These are phyloP conservation scores for Chromobotia macracanthus DNA, from an alignment of 2,797 vertebrate genomes.

Conservation along the genomic window DNA sequence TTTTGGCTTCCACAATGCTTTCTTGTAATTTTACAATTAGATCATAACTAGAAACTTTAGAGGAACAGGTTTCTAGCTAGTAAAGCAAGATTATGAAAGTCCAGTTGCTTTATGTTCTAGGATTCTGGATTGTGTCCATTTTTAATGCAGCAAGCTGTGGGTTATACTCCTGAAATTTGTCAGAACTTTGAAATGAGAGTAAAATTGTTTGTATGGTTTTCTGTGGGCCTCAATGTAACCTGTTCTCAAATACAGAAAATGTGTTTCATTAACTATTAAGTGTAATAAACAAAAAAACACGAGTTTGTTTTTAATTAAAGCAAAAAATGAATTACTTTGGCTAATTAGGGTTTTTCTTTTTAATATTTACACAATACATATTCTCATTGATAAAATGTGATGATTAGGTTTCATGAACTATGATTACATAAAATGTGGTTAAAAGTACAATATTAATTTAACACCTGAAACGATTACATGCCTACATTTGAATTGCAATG, in stretches of 20 bases:
- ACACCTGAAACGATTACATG: too few species aligned
- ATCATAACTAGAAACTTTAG: slow-evolving; percentile 35
- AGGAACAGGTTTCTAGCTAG: slow-evolving; percentile 40
- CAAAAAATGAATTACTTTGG: slow-evolving; percentile 67
- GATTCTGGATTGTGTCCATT: slow-evolving; percentile 56
- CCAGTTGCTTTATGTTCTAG: slow-evolving; percentile 55
- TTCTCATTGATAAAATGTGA: neutral
- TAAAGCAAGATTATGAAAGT: slow-evolving; percentile 47
- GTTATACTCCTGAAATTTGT: slow-evolving; percentile 53
- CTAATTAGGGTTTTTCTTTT: slow-evolving; percentile 38
- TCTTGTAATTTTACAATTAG: slow-evolving; percentile 63
- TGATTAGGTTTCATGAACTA: too few species aligned
- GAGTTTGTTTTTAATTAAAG: slow-evolving; percentile 76
- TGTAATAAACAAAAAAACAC: slow-evolving; percentile 72
- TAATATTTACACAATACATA: neutral
- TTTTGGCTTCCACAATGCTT: slow-evolving; percentile 54
- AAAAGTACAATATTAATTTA: too few species aligned
- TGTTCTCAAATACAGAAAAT: slow-evolving; percentile 67
- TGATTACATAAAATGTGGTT: too few species aligned
- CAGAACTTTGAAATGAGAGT: slow-evolving; percentile 67
- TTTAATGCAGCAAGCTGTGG: slow-evolving; percentile 61
- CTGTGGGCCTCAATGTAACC: slow-evolving; percentile 76
- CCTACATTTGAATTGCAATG: neutral
- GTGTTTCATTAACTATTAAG: slow-evolving; percentile 71
- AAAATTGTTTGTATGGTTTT: slow-evolving; percentile 69